Conservation (phyloP, 1,140 invertebrate species). For the Brachionus plicatilis region DNA sequence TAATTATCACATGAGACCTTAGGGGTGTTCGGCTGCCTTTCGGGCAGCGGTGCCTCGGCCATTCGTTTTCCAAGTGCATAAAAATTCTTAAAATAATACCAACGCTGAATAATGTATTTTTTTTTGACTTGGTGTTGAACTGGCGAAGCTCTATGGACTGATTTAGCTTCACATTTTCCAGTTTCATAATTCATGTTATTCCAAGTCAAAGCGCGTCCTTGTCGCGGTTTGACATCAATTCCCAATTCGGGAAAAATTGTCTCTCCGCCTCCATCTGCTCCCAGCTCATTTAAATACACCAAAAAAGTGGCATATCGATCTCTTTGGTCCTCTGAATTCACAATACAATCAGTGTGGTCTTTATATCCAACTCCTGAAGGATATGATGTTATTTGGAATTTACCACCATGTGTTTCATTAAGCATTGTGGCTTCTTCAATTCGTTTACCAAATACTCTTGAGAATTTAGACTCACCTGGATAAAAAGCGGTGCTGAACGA, state of each 20-base stretch:
- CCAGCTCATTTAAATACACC: constrained; percentile 50
- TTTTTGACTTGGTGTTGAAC: constrained; percentile 47
- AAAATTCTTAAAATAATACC: constrained; percentile 55
- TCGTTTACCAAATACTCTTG: constrained; percentile 45
- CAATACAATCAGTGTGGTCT: constrained; percentile 51
- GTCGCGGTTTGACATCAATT: constrained; percentile 51
- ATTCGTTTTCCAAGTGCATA: constrained; percentile 51
- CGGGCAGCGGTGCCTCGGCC: constrained; percentile 46
- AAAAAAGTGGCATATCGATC: constrained; percentile 51
- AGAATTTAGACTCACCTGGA: constrained; percentile 52
- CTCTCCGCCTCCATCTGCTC: constrained; percentile 48
- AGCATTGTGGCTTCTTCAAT: constrained; percentile 49
- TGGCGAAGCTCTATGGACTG: constrained; percentile 48
- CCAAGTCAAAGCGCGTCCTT: constrained; percentile 51
- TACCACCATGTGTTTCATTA: constrained; percentile 49
- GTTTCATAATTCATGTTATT: constrained; percentile 51
- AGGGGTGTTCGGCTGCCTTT: constrained; percentile 43
- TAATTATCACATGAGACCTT: constrained; percentile 52
- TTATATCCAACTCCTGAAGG: constrained; percentile 48
- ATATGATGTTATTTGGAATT: constrained; percentile 53
- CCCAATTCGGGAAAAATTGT: constrained; percentile 53
- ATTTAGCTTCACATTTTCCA: constrained; percentile 49
- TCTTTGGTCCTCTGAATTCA: constrained; percentile 45
- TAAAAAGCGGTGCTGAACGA: constrained; percentile 55
- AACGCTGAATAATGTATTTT: constrained; percentile 54